Conservation (phyloP, 2,113 vertebrate genomes). For the Cryptomyrus ogoouensis region DNA sequence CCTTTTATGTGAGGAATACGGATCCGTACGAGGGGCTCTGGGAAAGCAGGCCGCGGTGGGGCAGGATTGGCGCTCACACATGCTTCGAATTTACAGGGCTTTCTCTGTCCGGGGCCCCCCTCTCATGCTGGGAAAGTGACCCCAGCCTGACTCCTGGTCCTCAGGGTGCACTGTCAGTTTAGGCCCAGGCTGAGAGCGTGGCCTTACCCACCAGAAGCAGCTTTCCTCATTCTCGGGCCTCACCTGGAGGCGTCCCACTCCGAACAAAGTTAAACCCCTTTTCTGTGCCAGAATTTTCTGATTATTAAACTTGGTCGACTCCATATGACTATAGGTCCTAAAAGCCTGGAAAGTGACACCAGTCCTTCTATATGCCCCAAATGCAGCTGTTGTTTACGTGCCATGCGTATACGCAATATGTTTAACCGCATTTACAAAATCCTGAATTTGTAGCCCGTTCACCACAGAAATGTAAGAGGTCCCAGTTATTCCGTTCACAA, state of each 20-base stretch:
- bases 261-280: background rate
- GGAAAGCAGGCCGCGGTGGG: conserved; percentile 45
- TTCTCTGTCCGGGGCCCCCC: conserved; percentile 53
- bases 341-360: background rate
- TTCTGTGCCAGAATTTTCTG: background rate
- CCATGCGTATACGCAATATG: background rate
- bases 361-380: background rate
- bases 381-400: background rate
- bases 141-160: conserved; percentile 53
- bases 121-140: conserved; percentile 65
- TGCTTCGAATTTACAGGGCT: conserved; percentile 66
- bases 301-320: background rate
- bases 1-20: conserved; percentile 58
- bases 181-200: conserved; percentile 33
- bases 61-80: conserved; percentile 56
- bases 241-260: background rate
- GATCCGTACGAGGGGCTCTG: conserved; percentile 56
- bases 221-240: background rate
- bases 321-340: background rate
- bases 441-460: background rate
- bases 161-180: conserved; percentile 36
- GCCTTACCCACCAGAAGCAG: conserved; percentile 1
- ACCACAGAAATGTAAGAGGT: conserved; percentile 33
- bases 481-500: conserved; percentile 23
- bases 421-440: background rate